phyloP scores from a whole-genome alignment of 2,113 vertebrate genomes.

The Anoura caudifer region DNA sequence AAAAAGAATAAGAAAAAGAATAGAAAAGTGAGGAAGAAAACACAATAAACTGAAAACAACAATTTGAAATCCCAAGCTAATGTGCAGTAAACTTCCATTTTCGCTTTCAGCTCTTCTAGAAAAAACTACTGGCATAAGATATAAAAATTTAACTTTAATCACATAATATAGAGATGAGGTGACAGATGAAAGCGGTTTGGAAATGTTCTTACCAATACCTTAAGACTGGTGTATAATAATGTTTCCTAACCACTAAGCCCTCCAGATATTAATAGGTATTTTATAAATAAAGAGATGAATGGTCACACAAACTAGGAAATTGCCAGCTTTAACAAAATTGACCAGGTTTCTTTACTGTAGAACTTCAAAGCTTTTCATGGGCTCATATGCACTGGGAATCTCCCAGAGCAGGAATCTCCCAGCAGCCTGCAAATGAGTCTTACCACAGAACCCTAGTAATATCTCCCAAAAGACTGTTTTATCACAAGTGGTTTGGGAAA shows the following conservation, averaged over 20 bases:
- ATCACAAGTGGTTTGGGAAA: not conserved
- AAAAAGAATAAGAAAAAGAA: not conserved
- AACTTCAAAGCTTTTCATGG: slow-evolving; percentile 32
- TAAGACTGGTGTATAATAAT: slow-evolving; percentile 21
- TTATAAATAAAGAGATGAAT: slow-evolving; percentile 47
- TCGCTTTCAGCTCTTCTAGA: slow-evolving; percentile 30
- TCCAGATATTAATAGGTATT: slow-evolving; percentile 25
- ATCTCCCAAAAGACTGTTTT: not conserved
- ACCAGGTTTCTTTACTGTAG: slow-evolving; percentile 1
- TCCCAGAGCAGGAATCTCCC: not conserved
- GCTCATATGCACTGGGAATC: not conserved
- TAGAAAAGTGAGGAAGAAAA: not conserved
- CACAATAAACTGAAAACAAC: not conserved
- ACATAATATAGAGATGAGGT: slow-evolving; percentile 18
- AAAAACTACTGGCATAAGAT: not conserved
- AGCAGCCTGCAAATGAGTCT: not conserved
- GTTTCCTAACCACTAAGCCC: slow-evolving; percentile 36
- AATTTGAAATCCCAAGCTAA: slow-evolving; percentile 33
- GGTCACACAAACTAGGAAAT: not conserved
- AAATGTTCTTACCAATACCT: not conserved
- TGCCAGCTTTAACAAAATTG: slow-evolving; percentile 25
- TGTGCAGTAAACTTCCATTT: not conserved
- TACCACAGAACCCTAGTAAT: not conserved
- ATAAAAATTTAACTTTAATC: slow-evolving; percentile 48
- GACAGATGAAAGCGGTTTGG: slow-evolving; percentile 6